Conservation (phyloP, 1,140 invertebrate species). For the Mya arenaria region DNA sequence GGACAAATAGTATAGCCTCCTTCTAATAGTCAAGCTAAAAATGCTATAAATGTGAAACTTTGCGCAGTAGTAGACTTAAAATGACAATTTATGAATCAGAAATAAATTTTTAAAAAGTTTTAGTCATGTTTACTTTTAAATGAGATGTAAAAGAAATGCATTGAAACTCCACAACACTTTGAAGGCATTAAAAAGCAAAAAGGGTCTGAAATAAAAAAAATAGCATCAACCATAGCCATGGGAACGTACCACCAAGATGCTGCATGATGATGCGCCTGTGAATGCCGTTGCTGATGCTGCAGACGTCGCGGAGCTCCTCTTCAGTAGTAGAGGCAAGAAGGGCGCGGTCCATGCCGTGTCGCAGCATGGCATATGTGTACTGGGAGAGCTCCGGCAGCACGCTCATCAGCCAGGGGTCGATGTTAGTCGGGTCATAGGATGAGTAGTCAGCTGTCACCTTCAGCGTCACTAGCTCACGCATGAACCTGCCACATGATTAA, state of each 20-base stretch:
- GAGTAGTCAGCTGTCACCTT: constrained; percentile 99
- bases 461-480: constrained; percentile 95
- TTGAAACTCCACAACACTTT: neutral
- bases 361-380: constrained; percentile 98
- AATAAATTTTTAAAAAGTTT: too few relatives aligned
- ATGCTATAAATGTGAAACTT: too few relatives aligned
- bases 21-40: too few relatives aligned
- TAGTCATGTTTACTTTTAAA: too few relatives aligned
- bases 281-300: constrained; percentile 96
- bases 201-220: too few relatives aligned
- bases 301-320: constrained; percentile 94
- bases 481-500: too few relatives aligned
- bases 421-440: constrained; percentile 93
- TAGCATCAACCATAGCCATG: too few relatives aligned
- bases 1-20: too few relatives aligned
- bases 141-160: too few relatives aligned
- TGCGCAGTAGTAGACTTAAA: too few relatives aligned
- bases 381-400: constrained; percentile 96
- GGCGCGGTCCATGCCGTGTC: constrained; percentile 95
- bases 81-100: too few relatives aligned
- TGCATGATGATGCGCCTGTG: constrained; percentile 95
- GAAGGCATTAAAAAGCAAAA: neutral
- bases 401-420: constrained; percentile 94
- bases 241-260: constrained; percentile 92
- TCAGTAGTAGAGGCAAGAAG: constrained; percentile 88